A percentile compares a stretch with the other conserved stretches of the same genome.
Conservation (phyloP, 1,140 invertebrate genomes). For the Brachionus angularis region DNA sequence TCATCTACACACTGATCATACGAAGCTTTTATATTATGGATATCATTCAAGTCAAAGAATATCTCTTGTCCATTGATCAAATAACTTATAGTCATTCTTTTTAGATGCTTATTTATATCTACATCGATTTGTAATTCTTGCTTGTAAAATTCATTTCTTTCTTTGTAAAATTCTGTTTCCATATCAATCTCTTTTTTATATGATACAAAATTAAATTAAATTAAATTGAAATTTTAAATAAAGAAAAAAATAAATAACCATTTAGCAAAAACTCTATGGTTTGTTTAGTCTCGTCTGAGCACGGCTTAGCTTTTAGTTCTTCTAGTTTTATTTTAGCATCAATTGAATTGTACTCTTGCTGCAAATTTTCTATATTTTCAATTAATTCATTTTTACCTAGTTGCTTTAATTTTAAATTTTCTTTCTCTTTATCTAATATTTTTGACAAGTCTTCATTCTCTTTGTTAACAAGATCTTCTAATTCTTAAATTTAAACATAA, state of each 20-base stretch:
- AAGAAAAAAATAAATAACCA: not conserved
- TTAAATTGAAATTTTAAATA: not conserved
- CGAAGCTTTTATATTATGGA: not conserved
- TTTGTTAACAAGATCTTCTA: not conserved
- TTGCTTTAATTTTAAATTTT: not conserved
- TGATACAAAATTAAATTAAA: not conserved
- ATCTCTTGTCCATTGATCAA: slow-evolving; percentile 16
- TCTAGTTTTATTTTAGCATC: not conserved
- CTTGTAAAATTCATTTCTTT: not conserved
- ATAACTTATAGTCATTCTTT: slow-evolving; percentile 9
- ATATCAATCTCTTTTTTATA: not conserved
- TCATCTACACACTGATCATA: not conserved
- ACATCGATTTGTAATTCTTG: not conserved
- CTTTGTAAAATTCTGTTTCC: slow-evolving; percentile 28
- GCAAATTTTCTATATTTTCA: slow-evolving; percentile 1
- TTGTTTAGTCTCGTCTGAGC: slow-evolving; percentile 11
- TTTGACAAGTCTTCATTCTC: not conserved
- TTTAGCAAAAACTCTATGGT: slow-evolving; percentile 2
- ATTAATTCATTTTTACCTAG: not conserved
- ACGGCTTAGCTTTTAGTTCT: slow-evolving; percentile 11
- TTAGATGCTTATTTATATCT: not conserved
- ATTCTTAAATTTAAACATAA: too few species aligned
- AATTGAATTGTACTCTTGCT: not conserved
- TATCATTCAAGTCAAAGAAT: not conserved
- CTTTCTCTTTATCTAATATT: not conserved